phyloP scores from a whole-genome alignment of 2,797 vertebrate genomes.

The Mormyrops attenuatus region DNA sequence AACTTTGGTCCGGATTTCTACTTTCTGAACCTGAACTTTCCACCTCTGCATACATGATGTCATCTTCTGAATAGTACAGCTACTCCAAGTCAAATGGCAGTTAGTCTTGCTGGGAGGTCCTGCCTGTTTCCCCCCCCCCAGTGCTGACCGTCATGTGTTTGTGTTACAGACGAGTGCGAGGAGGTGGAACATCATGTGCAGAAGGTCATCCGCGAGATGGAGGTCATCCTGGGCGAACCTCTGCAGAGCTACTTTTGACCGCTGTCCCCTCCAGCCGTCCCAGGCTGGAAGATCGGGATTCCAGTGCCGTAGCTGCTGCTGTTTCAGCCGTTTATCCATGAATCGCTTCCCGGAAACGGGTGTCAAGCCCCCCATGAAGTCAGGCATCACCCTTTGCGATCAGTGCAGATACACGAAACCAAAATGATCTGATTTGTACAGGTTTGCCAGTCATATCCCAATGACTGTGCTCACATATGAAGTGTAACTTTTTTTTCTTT shows the following conservation, averaged over 20 bases:
- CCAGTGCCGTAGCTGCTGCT: neutral
- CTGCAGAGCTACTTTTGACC: conserved; percentile 87
- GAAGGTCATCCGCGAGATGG: conserved; percentile 83
- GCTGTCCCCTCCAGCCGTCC: neutral
- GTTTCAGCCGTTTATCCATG: neutral
- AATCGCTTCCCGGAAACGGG: neutral
- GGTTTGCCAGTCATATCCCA: neutral
- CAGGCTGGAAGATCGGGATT: neutral
- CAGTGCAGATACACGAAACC: neutral
- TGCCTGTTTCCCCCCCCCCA: neutral
- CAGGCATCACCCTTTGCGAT: neutral
- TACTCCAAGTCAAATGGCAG: neutral
- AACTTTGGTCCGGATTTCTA: neutral
- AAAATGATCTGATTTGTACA: neutral
- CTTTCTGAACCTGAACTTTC: neutral
- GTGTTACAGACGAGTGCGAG: conserved; percentile 80
- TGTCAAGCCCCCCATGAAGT: neutral
- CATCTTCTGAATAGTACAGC: neutral
- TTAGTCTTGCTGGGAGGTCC: neutral
- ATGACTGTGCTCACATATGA: neutral
- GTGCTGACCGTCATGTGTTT: neutral
- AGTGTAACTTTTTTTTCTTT: neutral
- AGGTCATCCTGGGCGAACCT: conserved; percentile 80
- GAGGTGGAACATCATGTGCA: conserved; percentile 93
- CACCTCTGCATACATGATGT: neutral